phyloP scores from a whole-genome alignment of 2,888 invertebrate species.

The Sialis fuliginosa region DNA sequence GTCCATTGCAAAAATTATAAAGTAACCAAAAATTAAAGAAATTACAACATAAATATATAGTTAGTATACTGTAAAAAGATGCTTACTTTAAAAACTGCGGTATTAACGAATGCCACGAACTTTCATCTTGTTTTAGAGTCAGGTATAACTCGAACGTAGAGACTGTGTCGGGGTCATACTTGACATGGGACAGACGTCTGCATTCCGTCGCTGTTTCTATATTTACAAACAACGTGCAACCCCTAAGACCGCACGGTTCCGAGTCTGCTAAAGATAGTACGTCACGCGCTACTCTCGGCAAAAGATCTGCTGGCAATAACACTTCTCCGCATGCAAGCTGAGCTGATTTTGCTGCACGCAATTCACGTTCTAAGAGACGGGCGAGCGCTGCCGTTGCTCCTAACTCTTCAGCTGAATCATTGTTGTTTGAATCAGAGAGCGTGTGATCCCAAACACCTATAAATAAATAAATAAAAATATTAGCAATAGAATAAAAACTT shows the following conservation, averaged over 20 bases:
- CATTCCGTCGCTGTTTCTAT: slow-evolving; percentile 54
- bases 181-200: slow-evolving; percentile 62
- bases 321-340: slow-evolving; percentile 73
- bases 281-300: slow-evolving; percentile 60
- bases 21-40: background rate
- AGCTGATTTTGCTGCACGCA: slow-evolving; percentile 63
- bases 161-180: slow-evolving; percentile 71
- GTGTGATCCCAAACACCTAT: slow-evolving; percentile 3
- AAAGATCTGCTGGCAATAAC: slow-evolving; percentile 64
- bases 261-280: slow-evolving; percentile 69
- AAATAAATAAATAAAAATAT: background rate
- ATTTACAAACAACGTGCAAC: slow-evolving; percentile 70
- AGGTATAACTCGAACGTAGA: slow-evolving; percentile 83
- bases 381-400: slow-evolving; percentile 50
- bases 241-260: slow-evolving; percentile 78
- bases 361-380: slow-evolving; percentile 55
- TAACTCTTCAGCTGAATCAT: slow-evolving; percentile 25
- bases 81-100: slow-evolving; percentile 84
- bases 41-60: background rate
- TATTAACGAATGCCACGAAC: slow-evolving; percentile 72
- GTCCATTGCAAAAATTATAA: background rate
- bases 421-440: slow-evolving; percentile 1
- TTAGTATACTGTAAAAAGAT: slow-evolving; percentile 4
- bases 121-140: slow-evolving; percentile 70
- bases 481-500: background rate